Percentiles rank a stretch among this genome's conserved stretches.
These are phyloP conservation scores for Coptotermes formosanus DNA, from an alignment of 1,140 invertebrate species.

Conservation along the genomic window DNA sequence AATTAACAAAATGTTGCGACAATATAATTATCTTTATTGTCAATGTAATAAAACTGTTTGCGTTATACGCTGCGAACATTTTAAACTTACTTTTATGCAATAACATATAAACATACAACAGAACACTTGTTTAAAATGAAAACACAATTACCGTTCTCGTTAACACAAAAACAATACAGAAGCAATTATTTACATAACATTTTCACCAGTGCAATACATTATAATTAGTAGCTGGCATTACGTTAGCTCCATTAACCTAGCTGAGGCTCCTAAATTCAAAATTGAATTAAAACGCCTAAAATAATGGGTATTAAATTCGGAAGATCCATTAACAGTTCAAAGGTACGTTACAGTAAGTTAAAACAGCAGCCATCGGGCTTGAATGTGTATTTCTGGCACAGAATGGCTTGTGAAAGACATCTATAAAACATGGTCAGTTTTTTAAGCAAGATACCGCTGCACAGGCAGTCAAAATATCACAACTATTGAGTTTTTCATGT, in stretches of 20 bases:
- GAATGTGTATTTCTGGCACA: not conserved
- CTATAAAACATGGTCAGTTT: not conserved
- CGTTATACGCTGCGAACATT: not conserved
- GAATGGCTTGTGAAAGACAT: not conserved
- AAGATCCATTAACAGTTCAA: not conserved
- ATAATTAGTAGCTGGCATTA: not conserved
- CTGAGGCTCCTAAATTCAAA: not conserved
- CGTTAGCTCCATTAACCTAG: not conserved
- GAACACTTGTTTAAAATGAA: not conserved
- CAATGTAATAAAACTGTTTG: not conserved
- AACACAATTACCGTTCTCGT: not conserved
- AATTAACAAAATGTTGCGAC: not conserved
- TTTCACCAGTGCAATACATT: not conserved
- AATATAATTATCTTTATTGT: not conserved
- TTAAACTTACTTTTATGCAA: not conserved
- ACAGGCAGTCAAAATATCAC: not conserved
- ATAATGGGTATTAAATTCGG: not conserved
- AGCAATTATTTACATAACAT: not conserved
- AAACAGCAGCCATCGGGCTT: not conserved
- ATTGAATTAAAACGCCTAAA: not conserved
- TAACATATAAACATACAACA: not conserved
- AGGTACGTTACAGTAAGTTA: not conserved
- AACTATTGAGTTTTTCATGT: not conserved
- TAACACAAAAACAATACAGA: conserved; percentile 3
- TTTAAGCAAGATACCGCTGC: not conserved